phyloP scores from a whole-genome alignment of 2,888 invertebrate species.

The Acleris literana region DNA sequence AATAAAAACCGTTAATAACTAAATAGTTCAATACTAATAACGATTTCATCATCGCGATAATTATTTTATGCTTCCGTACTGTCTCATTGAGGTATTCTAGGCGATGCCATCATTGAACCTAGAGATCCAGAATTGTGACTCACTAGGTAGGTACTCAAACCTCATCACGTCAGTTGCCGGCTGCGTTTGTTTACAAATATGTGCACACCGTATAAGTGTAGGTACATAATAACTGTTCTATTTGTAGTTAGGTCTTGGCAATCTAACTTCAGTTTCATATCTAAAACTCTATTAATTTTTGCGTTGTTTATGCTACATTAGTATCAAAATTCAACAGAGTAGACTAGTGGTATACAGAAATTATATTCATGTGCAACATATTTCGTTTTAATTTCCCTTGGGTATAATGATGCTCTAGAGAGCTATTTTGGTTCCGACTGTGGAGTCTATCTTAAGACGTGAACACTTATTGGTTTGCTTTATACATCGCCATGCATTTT shows the following conservation, averaged over 20 bases:
- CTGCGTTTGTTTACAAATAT: constrained; percentile 66
- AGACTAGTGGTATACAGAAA: constrained; percentile 1
- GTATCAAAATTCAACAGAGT: not conserved
- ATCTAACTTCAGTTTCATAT: not conserved
- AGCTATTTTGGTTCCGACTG: constrained; percentile 61
- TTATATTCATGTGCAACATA: constrained; percentile 45
- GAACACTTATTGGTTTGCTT: constrained; percentile 13
- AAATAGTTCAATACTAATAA: not conserved
- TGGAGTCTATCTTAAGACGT: constrained; percentile 48
- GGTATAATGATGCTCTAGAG: constrained; percentile 70
- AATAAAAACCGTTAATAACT: not conserved
- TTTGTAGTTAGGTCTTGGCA: constrained; percentile 16
- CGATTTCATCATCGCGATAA: not conserved
- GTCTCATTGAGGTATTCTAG: constrained; percentile 18
- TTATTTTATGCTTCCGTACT: not conserved
- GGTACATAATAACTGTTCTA: constrained; percentile 11
- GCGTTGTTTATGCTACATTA: constrained; percentile 8
- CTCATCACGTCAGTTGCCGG: constrained; percentile 42
- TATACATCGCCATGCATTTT: constrained; percentile 9
- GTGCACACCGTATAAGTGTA: constrained; percentile 4
- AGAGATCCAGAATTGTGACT: constrained; percentile 21
- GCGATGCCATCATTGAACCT: constrained; percentile 36
- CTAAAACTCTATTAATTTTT: not conserved
- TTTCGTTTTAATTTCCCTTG: constrained; percentile 76
- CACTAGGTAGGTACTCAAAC: constrained; percentile 37